A percentile compares a stretch with the other conserved stretches of the same genome.
phyloP scores from a whole-genome alignment of 2,113 vertebrate species.

The Colistium nudipinnis region DNA sequence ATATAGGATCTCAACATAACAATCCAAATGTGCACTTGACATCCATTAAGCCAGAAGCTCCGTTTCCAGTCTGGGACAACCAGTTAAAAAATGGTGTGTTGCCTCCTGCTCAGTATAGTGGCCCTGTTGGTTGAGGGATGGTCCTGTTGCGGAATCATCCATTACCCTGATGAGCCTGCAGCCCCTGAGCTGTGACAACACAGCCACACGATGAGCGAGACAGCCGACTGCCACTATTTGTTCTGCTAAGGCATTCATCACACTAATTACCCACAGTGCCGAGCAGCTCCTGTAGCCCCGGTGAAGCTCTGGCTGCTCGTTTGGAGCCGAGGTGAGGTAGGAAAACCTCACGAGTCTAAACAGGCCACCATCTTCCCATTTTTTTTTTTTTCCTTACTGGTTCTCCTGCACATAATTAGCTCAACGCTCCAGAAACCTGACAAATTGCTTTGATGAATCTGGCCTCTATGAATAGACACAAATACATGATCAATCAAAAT shows the following conservation, averaged over 20 bases:
- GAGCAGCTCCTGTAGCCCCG: constrained; percentile 84
- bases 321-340: constrained; percentile 85
- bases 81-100: constrained; percentile 8
- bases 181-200: constrained; percentile 73
- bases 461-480: constrained; percentile 90
- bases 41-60: constrained; percentile 25
- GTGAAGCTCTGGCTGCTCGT: constrained; percentile 83
- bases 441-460: constrained; percentile 99
- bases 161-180: constrained; percentile 86
- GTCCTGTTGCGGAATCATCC: constrained; percentile 78
- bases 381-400: constrained; percentile 68
- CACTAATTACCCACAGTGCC: constrained; percentile 88
- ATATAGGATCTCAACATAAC: constrained; percentile 1
- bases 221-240: constrained; percentile 80
- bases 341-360: constrained; percentile 92
- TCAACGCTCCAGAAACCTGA: constrained; percentile 87
- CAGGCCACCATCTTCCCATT: constrained; percentile 79
- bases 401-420: constrained; percentile 90
- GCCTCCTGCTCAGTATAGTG: constrained; percentile 35
- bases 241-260: constrained; percentile 90
- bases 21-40: constrained; percentile 50
- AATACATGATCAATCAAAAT: constrained; percentile 96
- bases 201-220: constrained; percentile 82
- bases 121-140: constrained; percentile 80
- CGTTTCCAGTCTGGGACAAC: background rate